Evolutionary conservation across 2,888 invertebrate genomes (phyloP).

Genomic region (Zele albiditarsus): DNA sequence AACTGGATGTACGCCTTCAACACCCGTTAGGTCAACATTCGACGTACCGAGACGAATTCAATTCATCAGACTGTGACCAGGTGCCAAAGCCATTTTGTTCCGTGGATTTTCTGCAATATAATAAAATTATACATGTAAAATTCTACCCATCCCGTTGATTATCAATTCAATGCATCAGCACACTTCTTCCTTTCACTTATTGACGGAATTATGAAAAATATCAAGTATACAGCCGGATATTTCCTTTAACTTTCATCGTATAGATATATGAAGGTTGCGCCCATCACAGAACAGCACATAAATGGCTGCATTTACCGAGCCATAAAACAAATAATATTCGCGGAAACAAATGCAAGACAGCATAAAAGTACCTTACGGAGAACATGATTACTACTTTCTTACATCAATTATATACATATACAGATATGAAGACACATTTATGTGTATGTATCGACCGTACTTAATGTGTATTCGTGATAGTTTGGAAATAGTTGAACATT

Average conservation of each 20-base stretch:
- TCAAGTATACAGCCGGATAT: too few relatives aligned
- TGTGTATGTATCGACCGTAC: background rate
- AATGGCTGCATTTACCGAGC: background rate
- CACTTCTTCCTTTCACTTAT: background rate
- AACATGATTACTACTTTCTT: background rate
- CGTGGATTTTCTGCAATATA: conserved; percentile 84
- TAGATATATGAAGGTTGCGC: too few relatives aligned
- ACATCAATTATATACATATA: background rate
- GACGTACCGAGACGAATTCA: conserved; percentile 94
- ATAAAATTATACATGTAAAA: background rate
- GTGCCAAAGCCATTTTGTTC: conserved; percentile 93
- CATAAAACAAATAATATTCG: background rate
- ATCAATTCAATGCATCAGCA: background rate
- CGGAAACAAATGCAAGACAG: background rate
- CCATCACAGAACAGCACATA: background rate
- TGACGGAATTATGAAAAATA: too few relatives aligned
- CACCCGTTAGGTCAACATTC: conserved; percentile 89
- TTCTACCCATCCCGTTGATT: background rate
- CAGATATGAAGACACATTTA: background rate
- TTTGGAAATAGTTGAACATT: background rate
- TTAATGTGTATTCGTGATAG: background rate
- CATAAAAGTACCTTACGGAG: background rate
- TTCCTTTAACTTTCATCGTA: too few relatives aligned
- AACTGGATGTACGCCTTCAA: conserved; percentile 77
- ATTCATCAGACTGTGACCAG: conserved; percentile 97